Evolutionary conservation across 2,888 invertebrate genomes (phyloP).

Genomic region (Chloroclystis v-ata): DNA sequence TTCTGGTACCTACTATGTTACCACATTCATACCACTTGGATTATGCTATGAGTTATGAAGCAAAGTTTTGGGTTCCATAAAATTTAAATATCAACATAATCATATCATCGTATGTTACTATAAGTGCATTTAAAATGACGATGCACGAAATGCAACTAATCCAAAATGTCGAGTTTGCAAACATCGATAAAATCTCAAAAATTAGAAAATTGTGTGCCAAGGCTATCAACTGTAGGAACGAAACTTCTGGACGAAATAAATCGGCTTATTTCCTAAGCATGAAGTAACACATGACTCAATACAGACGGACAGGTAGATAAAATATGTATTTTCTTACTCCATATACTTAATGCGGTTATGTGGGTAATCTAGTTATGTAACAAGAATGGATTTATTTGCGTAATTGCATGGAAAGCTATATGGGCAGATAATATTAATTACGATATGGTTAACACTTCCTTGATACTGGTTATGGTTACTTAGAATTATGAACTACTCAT

Average conservation of each 20-base stretch:
- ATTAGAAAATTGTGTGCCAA: slow-evolving; percentile 5
- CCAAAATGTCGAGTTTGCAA: too few relatives aligned
- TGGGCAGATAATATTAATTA: slow-evolving; percentile 3
- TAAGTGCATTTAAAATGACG: too few relatives aligned
- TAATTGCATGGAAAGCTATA: slow-evolving; percentile 8
- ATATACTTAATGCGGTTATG: slow-evolving; percentile 19
- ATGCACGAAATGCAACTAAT: too few relatives aligned
- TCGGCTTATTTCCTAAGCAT: slow-evolving; percentile 13
- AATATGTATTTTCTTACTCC: slow-evolving; percentile 23
- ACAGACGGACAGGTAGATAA: slow-evolving; percentile 15
- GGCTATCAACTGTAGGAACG: slow-evolving; percentile 10
- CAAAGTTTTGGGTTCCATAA: too few relatives aligned
- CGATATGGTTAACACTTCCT: background rate
- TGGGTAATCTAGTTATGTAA: slow-evolving; percentile 23
- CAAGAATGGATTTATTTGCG: slow-evolving; percentile 15
- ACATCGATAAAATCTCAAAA: background rate
- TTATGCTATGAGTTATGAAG: too few relatives aligned
- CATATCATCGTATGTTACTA: too few relatives aligned
- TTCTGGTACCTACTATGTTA: too few relatives aligned
- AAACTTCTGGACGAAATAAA: slow-evolving; percentile 11
- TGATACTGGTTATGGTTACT: too few relatives aligned
- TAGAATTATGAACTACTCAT: too few relatives aligned
- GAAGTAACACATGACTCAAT: slow-evolving; percentile 20
- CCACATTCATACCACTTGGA: too few relatives aligned
- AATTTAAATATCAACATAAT: too few relatives aligned